Evolutionary conservation across 2,888 invertebrate genomes (phyloP).

Genomic region (Cryptus viduatorius): DNA sequence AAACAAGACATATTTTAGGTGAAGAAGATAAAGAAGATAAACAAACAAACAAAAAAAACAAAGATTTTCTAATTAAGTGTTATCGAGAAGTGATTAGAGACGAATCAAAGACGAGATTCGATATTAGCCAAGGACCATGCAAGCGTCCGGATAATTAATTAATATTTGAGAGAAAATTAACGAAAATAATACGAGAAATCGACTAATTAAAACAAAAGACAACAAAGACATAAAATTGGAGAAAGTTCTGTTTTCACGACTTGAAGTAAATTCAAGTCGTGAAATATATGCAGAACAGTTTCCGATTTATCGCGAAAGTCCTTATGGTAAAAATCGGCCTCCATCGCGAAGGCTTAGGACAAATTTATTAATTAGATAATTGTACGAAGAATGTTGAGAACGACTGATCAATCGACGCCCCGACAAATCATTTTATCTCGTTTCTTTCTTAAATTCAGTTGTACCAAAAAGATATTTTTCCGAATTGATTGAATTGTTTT

Average conservation of each 20-base stretch:
- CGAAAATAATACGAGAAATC: slow-evolving; percentile 45
- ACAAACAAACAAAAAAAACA: slow-evolving; percentile 58
- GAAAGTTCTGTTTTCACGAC: slow-evolving; percentile 28
- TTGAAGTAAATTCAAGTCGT: slow-evolving; percentile 26
- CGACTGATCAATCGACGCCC: slow-evolving; percentile 53
- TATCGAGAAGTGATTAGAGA: slow-evolving; percentile 55
- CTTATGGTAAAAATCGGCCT: slow-evolving; percentile 54
- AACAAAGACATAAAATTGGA: slow-evolving; percentile 38
- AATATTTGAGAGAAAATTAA: slow-evolving; percentile 23
- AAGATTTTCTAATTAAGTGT: slow-evolving; percentile 74
- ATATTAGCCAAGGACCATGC: slow-evolving; percentile 36
- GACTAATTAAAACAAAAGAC: slow-evolving; percentile 62
- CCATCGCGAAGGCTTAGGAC: slow-evolving; percentile 59
- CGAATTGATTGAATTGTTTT: neutral
- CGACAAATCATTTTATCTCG: slow-evolving; percentile 45
- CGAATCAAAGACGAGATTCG: slow-evolving; percentile 53
- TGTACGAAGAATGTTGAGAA: slow-evolving; percentile 50
- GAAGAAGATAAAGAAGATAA: slow-evolving; percentile 21
- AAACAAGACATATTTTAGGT: slow-evolving; percentile 64
- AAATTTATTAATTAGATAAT: slow-evolving; percentile 59
- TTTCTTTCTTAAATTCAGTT: neutral
- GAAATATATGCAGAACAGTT: slow-evolving; percentile 17
- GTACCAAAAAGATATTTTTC: neutral
- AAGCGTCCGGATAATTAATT: slow-evolving; percentile 51
- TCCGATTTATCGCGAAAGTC: slow-evolving; percentile 37